Evolutionary conservation across 1,140 invertebrate species (phyloP).

Genomic region (Drosophila tsacasi): DNA sequence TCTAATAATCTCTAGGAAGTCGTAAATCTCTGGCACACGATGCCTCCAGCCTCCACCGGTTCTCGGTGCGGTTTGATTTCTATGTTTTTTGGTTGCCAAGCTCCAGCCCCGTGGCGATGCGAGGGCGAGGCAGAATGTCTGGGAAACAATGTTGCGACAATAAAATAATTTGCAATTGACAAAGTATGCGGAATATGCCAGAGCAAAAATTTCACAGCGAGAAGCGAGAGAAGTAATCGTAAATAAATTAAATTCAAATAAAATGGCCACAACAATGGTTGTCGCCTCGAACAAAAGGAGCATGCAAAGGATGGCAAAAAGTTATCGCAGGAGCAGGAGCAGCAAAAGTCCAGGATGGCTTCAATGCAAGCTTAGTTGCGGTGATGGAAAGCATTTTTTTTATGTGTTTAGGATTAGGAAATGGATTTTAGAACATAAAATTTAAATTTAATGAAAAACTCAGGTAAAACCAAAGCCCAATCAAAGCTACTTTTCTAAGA

Average conservation of each 20-base stretch:
- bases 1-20: constrained; percentile 67
- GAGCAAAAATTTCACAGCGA: constrained; percentile 36
- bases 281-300: constrained; percentile 55
- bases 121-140: constrained; percentile 25
- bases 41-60: constrained; percentile 18
- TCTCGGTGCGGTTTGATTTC: constrained; percentile 38
- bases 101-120: background rate
- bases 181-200: constrained; percentile 69
- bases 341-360: background rate
- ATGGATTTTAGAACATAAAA: background rate
- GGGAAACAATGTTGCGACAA: constrained; percentile 72
- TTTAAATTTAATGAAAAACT: background rate
- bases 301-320: constrained; percentile 59
- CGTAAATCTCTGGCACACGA: constrained; percentile 68
- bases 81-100: constrained; percentile 7
- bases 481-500: too few species aligned
- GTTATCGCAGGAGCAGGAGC: constrained; percentile 34
- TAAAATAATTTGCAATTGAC: constrained; percentile 81
- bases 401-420: background rate
- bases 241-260: constrained; percentile 57
- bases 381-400: background rate
- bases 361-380: background rate
- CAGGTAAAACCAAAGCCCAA: background rate
- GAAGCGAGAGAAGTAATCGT: constrained; percentile 29
- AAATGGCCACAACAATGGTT: constrained; percentile 76